Evolutionary conservation across 2,797 vertebrate species (phyloP), one percentile per base, ranked within the genome.

Genomic region (Neostethus bicornis): DNA sequence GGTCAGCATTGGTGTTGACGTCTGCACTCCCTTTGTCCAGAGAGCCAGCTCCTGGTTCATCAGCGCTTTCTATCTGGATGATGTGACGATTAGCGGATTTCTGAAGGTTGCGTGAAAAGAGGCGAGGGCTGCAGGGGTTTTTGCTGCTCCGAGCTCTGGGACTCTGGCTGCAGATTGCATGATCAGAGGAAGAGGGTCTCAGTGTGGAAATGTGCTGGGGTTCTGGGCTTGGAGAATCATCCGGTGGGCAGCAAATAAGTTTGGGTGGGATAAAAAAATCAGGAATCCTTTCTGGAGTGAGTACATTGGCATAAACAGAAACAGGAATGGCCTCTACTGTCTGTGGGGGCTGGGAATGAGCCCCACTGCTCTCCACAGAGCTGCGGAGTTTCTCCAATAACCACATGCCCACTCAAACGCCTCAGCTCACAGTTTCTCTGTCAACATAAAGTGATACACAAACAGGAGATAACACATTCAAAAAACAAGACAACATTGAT

Each of bases 211-310:
- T 89, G 1, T 81, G 72, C 35, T 86, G 86, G 12, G 76, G 49
- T 38, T 92, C 91, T 0, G 89, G 89, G 13, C 81, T 64, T 0
- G 65, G 48, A 10, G 85, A 49, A 19, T 92, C 89, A 38, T 98
- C 96, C 0, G 93, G 71, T 0, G 96, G 94, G 4, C 91, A 92
- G 5, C 93, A 91, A 3, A 92, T 91, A 5, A 99, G 91, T 79
- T 96, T 98, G 1, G 96, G 97, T 0, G 97, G 97, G 70, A 98
- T 98, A 77, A 98, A 98, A 80, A 99, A 98, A 78, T 98, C 94
- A 0, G 97, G 97, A 77, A 98, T 99, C 73, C 96, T 98, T 69
- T 96, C 94, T 0, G 96, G 97, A 5, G 97, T 98, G 63, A 99
- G 93, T 55, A 99, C 95, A 11, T 99, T 99, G 88, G 94, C 95